Evolutionary conservation across 2,113 vertebrate species (phyloP).

Genomic region (Aptenodytes forsteri): DNA sequence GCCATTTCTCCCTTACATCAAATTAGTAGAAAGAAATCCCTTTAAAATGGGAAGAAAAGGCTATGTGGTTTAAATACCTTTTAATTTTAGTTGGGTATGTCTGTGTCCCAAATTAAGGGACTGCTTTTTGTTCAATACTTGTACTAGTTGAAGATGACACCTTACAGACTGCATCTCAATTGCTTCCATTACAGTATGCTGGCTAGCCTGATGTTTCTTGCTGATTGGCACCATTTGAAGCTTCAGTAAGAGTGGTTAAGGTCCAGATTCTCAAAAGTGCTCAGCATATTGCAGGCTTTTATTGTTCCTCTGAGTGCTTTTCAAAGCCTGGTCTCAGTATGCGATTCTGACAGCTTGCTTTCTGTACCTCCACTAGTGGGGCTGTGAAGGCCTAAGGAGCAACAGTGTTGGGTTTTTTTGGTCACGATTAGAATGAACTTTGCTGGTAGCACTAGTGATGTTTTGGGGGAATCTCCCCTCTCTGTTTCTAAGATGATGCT

Average conservation of each 20-base stretch:
- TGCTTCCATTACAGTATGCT: neutral
- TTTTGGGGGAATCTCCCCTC: neutral
- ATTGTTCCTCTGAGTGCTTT: neutral
- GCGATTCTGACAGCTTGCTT: neutral
- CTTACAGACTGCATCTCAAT: neutral
- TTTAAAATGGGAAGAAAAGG: neutral
- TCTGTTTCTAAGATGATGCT: neutral
- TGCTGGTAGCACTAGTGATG: neutral
- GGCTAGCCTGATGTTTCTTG: neutral
- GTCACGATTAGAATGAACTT: neutral
- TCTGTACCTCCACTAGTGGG: neutral
- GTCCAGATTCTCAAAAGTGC: neutral
- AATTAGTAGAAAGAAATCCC: neutral
- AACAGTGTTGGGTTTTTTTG: neutral
- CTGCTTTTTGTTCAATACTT: neutral
- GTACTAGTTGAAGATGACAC: neutral
- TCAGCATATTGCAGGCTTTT: neutral
- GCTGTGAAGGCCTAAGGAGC: neutral
- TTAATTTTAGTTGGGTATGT: neutral
- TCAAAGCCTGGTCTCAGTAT: neutral
- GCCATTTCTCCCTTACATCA: neutral
- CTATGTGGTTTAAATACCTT: neutral
- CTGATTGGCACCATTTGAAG: neutral
- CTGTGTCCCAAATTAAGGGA: neutral
- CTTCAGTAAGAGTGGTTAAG: neutral